Conservation (phyloP, 2,888 invertebrate species). For the Cybosia mesomella region DNA sequence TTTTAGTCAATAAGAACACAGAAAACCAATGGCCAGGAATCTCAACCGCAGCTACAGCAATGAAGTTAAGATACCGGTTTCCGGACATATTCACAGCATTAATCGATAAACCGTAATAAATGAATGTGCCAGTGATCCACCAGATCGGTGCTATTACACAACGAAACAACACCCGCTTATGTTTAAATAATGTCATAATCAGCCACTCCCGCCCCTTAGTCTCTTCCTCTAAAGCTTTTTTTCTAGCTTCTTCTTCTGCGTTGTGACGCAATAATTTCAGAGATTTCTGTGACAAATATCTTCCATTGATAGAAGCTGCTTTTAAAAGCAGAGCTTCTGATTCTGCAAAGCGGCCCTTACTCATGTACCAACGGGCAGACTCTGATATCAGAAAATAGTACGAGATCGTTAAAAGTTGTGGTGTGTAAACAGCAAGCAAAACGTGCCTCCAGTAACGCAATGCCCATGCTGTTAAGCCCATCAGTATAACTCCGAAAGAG, state of each 20-base stretch:
- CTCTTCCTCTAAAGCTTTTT: conserved; percentile 48
- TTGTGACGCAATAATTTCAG: conserved; percentile 60
- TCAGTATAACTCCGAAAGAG: conserved; percentile 89
- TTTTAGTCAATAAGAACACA: conserved; percentile 84
- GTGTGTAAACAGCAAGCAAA: conserved; percentile 89
- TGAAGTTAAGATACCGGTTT: conserved; percentile 89
- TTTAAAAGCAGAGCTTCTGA: conserved; percentile 87
- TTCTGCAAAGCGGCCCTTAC: conserved; percentile 88
- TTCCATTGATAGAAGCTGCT: conserved; percentile 88
- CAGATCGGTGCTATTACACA: conserved; percentile 78
- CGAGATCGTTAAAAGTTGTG: conserved; percentile 88
- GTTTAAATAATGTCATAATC: conserved; percentile 64
- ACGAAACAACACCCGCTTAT: conserved; percentile 63
- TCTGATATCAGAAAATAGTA: conserved; percentile 90
- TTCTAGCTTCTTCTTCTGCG: conserved; percentile 58
- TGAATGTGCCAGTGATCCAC: conserved; percentile 88
- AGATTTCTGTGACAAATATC: conserved; percentile 67
- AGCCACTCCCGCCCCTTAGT: conserved; percentile 63
- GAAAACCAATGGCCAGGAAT: conserved; percentile 89
- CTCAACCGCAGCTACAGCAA: conserved; percentile 87
- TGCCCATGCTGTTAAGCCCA: conserved; percentile 90
- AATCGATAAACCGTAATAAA: conserved; percentile 89
- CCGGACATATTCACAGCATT: conserved; percentile 89
- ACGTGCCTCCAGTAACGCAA: conserved; percentile 90
- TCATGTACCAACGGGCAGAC: conserved; percentile 92